phyloP scores from a whole-genome alignment of 2,797 vertebrate species.

The Pogonophryne albipinna region DNA sequence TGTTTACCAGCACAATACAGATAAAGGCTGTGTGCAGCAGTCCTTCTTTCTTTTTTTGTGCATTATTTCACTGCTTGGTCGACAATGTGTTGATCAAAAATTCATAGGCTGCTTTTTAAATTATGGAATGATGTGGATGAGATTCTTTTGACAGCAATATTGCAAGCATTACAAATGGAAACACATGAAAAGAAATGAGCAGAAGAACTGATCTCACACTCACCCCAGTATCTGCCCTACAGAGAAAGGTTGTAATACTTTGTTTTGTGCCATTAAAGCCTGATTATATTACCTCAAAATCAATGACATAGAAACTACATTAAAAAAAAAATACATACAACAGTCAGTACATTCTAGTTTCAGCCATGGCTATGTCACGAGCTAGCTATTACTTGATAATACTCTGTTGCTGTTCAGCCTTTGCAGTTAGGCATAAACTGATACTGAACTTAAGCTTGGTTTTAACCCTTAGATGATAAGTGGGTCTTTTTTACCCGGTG shows the following conservation, averaged over 20 bases:
- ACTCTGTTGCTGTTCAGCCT: background rate
- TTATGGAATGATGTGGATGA: conserved; percentile 14
- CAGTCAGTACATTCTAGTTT: background rate
- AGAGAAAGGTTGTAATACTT: background rate
- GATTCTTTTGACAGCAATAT: conserved; percentile 23
- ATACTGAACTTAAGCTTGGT: too few species aligned
- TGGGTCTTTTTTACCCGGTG: too few species aligned
- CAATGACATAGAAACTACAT: background rate
- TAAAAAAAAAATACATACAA: too few species aligned
- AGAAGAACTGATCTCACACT: background rate
- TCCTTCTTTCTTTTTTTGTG: conserved; percentile 42
- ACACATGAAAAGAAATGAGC: background rate
- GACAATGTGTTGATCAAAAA: conserved; percentile 54
- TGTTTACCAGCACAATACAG: conserved; percentile 83
- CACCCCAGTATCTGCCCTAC: background rate
- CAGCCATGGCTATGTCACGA: background rate
- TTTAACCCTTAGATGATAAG: too few species aligned
- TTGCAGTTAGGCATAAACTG: too few species aligned
- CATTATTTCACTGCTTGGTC: conserved; percentile 60
- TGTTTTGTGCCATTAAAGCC: background rate
- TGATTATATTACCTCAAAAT: background rate
- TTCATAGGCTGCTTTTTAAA: conserved; percentile 41
- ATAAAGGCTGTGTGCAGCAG: conserved; percentile 68
- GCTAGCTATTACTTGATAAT: too few species aligned
- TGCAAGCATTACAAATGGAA: conserved; percentile 3